Evolutionary conservation across 2,113 vertebrate genomes (phyloP).

Genomic region (Symphodus melops): DNA sequence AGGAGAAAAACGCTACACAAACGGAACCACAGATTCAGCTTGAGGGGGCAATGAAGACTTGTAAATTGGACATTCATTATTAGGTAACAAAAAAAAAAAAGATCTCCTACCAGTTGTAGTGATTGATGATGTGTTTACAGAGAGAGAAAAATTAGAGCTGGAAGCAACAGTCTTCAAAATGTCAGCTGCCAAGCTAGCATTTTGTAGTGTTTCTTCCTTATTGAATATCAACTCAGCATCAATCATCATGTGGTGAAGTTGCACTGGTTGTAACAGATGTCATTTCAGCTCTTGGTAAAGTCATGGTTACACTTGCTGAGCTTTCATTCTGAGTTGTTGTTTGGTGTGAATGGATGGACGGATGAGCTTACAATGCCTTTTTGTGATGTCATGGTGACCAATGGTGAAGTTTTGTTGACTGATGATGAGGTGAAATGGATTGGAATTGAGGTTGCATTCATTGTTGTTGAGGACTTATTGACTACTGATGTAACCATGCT

Average conservation of each 20-base stretch:
- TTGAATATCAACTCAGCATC: conserved; percentile 20
- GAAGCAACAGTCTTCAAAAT: conserved; percentile 6
- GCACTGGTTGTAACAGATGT: not conserved
- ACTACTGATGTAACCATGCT: too few species aligned
- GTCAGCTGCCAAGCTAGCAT: not conserved
- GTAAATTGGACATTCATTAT: not conserved
- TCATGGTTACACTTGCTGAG: not conserved
- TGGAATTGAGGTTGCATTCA: too few species aligned
- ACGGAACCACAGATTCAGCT: too few species aligned
- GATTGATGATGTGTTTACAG: conserved; percentile 15
- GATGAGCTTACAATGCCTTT: not conserved
- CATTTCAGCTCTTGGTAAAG: not conserved
- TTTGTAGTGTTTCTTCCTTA: not conserved
- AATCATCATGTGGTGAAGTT: not conserved
- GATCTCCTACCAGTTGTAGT: not conserved
- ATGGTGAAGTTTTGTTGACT: too few species aligned
- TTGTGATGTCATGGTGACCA: not conserved
- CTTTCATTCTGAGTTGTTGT: not conserved
- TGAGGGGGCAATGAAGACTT: not conserved
- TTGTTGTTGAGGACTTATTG: too few species aligned
- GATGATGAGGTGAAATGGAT: too few species aligned
- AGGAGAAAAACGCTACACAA: too few species aligned
- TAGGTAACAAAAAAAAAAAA: not conserved
- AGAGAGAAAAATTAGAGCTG: conserved; percentile 1
- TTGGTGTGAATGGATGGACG: too few species aligned